phyloP scores from a whole-genome alignment of 2,888 invertebrate species.

The Rhamnusium bicolor region DNA sequence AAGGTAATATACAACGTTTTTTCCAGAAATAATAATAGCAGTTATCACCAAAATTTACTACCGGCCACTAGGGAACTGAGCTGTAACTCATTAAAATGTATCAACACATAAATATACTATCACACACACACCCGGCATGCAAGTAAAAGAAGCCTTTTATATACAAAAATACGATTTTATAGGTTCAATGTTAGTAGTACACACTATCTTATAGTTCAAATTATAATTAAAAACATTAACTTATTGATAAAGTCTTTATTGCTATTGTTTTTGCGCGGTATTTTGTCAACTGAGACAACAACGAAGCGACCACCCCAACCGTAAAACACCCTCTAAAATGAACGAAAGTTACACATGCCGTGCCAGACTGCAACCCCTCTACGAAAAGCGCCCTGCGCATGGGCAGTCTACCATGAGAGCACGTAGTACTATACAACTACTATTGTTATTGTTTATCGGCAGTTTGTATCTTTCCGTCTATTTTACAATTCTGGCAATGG shows the following conservation, averaged over 20 bases:
- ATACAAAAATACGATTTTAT: slow-evolving; percentile 43
- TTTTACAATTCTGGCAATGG: not conserved
- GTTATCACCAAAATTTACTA: slow-evolving; percentile 55
- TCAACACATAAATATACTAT: slow-evolving; percentile 60
- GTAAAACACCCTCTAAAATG: slow-evolving; percentile 43
- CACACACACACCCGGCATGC: slow-evolving; percentile 32
- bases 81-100: slow-evolving; percentile 59
- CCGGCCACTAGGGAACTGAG: slow-evolving; percentile 50
- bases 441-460: slow-evolving; percentile 29
- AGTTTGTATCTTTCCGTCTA: slow-evolving; percentile 21
- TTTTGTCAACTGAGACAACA: not conserved
- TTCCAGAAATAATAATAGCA: slow-evolving; percentile 22
- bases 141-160: slow-evolving; percentile 47
- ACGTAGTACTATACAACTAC: slow-evolving; percentile 24
- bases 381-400: slow-evolving; percentile 41
- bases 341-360: slow-evolving; percentile 48
- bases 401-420: slow-evolving; percentile 33
- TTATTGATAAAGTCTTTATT: not conserved
- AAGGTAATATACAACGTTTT: slow-evolving; percentile 11
- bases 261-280: slow-evolving; percentile 1
- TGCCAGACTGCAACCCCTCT: slow-evolving; percentile 49
- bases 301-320: slow-evolving; percentile 39
- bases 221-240: not conserved
- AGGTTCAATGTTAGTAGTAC: slow-evolving; percentile 23
- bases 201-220: not conserved